Evolutionary conservation across 2,113 vertebrate genomes (phyloP), one percentile per base, ranked within the genome.

Genomic region (Hippocampus barbouri): DNA sequence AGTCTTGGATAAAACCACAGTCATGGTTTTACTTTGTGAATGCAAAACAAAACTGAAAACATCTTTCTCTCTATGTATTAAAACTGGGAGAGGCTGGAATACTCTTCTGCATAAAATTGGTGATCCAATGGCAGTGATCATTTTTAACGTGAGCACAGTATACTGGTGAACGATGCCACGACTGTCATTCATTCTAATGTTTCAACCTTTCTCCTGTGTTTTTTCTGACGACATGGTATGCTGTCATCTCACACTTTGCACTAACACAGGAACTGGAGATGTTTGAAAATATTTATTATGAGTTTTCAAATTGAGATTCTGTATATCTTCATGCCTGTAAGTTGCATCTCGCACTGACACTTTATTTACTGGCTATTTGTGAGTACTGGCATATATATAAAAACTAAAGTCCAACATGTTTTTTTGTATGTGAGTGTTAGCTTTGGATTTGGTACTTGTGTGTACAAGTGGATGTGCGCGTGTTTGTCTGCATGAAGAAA

Each of bases 291-390:
- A 8, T 53, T 53, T 20, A 30, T 30, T 30, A 21, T 20, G 21
- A 53, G 21, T 53, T 20, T 21, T 49, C 47, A 49, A 49, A 49
- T 49, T 53, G 18, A 21, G 21, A 53, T 53, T 53, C 20, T 8
- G 20, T 49, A 20, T 20, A 21, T 16, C 4, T 74, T 30, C 30
- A 70, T 68, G 62, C 75, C 62, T 75, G 70, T 54, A 84, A 66
- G 68, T 68, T 66, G 67, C 78, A 79, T 84, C 82, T 85, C 79
- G 87, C 89, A 88, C 88, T 76, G 87, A 85, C 90, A 91, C 89
- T 89, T 90, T 89, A 90, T 80, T 68, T 69, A 76, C 75, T 78
- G 82, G 68, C 75, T 57, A 78, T 79, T 27, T 8, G 43, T 72
- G 71, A 47, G 70, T 74, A 68, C 83, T 75, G 69, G 54, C 79